Base-by-base conservation (phyloP, 2,113 vertebrate species). In the Stictonetta naevosa region DNA sequence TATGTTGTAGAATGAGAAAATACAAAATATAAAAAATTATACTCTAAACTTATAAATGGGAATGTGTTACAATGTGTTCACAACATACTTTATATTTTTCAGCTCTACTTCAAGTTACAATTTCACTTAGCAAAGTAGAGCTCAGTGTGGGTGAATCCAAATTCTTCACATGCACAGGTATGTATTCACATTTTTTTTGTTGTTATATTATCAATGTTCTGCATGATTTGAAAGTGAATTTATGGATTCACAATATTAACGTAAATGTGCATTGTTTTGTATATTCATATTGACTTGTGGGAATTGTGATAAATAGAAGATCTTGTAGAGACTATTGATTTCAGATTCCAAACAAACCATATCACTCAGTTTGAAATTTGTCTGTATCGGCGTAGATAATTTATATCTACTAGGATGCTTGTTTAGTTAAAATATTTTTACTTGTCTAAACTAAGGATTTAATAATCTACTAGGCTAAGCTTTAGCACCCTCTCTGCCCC, bases 141-240 rank as follows among this genome's bases (percentile, higher is more conserved):
- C 98, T 99, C 90, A 99, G 99, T 83, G 99, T 99, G 46, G 99
- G 99, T 52, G 99, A 99, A 97, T 99, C 99, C 86, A 99, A 99
- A 97, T 99, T 99, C 98, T 99, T 99, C 98, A 99, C 99, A 86
- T 99, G 99, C 93, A 99, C 99, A 98, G 99, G 99, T 99, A 98
- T 62, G 95, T 93, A 90, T 74, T 75, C 3, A 73, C 36, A 78
- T 82, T 40, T 40, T 64, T 87, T 93, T 38, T 38, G 62, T 64
- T 89, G 3, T 23, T 38, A 66, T 13, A 46, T 16, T 92, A 69
- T 75, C 3, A 38, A 20, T 1, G 19, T 82, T 55, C 64, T 80
- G 1, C 4, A 13, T 85, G 42, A 73, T 80, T 76, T 88, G 13
- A 75, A 76, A 44, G 5, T 10, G 7, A 77, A 67, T 29, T 36